phyloP scores from a whole-genome alignment of 2,888 invertebrate species.

The Eupsilia transversa region DNA sequence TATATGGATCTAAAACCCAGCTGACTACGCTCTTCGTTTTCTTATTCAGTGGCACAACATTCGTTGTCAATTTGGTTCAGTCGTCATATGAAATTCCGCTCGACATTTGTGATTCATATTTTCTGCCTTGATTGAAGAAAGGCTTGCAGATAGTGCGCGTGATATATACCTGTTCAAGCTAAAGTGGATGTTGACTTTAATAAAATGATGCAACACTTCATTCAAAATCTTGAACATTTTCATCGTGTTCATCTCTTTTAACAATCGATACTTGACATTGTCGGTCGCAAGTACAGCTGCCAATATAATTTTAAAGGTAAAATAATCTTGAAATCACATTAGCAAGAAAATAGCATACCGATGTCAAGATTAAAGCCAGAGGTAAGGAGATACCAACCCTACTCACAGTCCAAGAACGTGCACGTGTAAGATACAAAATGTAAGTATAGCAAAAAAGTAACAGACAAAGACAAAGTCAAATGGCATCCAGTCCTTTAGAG shows the following conservation, averaged over 20 bases:
- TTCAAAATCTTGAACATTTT: neutral
- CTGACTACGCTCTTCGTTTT: neutral
- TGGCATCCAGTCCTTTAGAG: conserved; percentile 27
- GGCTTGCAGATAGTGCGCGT: neutral
- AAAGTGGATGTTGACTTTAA: neutral
- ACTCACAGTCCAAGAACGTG: conserved; percentile 33
- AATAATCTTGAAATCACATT: conserved; percentile 15
- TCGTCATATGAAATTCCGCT: conserved; percentile 15
- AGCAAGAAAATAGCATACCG: conserved; percentile 12
- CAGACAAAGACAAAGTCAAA: conserved; percentile 27
- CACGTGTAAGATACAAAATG: conserved; percentile 26
- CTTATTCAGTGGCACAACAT: conserved; percentile 12
- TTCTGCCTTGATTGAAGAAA: conserved; percentile 20
- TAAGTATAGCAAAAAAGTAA: conserved; percentile 26
- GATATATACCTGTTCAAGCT: neutral
- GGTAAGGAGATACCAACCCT: conserved; percentile 37
- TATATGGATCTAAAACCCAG: neutral
- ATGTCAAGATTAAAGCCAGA: conserved; percentile 29
- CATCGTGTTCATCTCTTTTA: neutral
- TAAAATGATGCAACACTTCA: neutral
- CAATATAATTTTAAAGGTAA: conserved; percentile 9
- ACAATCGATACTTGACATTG: neutral
- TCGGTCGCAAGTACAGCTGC: neutral
- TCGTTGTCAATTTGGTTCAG: conserved; percentile 26
- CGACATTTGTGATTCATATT: conserved; percentile 32